These are phyloP conservation scores for Mustela lutreola DNA, from an alignment of 2,113 vertebrate genomes.

Conservation along the genomic window DNA sequence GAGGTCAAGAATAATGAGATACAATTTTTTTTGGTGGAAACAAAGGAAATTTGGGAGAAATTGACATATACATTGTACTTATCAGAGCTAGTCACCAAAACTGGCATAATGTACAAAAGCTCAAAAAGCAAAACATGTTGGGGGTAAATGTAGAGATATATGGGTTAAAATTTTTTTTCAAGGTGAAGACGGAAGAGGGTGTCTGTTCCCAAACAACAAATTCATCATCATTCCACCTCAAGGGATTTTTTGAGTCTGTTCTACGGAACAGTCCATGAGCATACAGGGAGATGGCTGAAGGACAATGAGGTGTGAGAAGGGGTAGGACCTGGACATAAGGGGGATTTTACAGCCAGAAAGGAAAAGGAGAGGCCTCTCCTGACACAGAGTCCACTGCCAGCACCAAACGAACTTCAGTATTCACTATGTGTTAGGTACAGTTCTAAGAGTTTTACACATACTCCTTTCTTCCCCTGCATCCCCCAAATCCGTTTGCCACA, in stretches of 20 bases:
- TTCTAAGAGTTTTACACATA: not conserved
- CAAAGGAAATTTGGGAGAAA: not conserved
- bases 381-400: not conserved
- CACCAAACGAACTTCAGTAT: not conserved
- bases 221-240: not conserved
- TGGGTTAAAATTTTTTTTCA: not conserved
- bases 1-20: not conserved
- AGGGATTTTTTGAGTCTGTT: not conserved
- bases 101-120: not conserved
- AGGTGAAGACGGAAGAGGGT: fast-evolving
- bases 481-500: not conserved
- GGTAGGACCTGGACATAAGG: not conserved
- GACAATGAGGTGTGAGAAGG: not conserved
- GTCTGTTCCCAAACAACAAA: not conserved
- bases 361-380: not conserved
- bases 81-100: not conserved
- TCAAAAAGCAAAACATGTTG: not conserved
- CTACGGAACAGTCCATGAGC: not conserved
- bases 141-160: not conserved
- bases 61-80: not conserved
- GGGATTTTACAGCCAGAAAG: not conserved
- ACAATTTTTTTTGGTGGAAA: not conserved
- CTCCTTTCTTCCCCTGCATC: fast-evolving
- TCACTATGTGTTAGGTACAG: not conserved
- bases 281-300: not conserved